These are phyloP conservation scores for Myripristis murdjan DNA, from an alignment of 2,797 vertebrate species.

Conservation along the genomic window DNA sequence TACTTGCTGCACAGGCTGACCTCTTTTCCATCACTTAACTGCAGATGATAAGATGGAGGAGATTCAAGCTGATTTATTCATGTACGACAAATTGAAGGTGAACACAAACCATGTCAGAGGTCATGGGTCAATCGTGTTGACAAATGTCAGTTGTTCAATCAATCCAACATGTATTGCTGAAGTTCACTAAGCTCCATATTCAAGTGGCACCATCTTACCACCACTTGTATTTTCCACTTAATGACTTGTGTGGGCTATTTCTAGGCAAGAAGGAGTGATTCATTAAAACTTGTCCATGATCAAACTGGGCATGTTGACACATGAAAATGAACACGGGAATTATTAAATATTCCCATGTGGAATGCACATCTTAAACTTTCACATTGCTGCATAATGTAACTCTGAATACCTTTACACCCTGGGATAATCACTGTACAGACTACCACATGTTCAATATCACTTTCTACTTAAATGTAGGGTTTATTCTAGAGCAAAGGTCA, in stretches of 20 bases:
- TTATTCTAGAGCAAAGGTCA: slow-evolving; percentile 65
- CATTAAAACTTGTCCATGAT: neutral
- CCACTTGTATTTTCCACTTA: neutral
- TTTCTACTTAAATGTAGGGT: slow-evolving; percentile 19
- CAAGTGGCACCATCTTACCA: neutral
- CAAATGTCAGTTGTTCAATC: slow-evolving; percentile 56
- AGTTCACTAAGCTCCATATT: slow-evolving; percentile 47
- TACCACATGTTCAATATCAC: slow-evolving; percentile 40
- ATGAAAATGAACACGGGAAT: neutral
- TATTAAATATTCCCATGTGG: neutral
- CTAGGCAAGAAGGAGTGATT: neutral
- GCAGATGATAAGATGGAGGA: slow-evolving; percentile 70
- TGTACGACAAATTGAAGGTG: slow-evolving; percentile 64
- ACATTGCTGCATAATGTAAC: slow-evolving; percentile 6
- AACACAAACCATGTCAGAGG: slow-evolving; percentile 59
- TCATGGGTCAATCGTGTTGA: slow-evolving; percentile 62
- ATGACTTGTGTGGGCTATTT: no score
- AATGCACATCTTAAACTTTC: neutral
- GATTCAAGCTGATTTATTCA: slow-evolving; percentile 71
- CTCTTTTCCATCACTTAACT: slow-evolving; percentile 78
- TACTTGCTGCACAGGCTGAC: slow-evolving; percentile 62
- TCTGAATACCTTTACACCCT: neutral
- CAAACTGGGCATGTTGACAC: neutral
- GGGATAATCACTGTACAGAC: slow-evolving; percentile 14
- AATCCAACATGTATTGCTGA: slow-evolving; percentile 45